These are phyloP conservation scores for Microcebus lehilahytsara DNA, from an alignment of 2,113 vertebrate species.

Conservation along the genomic window DNA sequence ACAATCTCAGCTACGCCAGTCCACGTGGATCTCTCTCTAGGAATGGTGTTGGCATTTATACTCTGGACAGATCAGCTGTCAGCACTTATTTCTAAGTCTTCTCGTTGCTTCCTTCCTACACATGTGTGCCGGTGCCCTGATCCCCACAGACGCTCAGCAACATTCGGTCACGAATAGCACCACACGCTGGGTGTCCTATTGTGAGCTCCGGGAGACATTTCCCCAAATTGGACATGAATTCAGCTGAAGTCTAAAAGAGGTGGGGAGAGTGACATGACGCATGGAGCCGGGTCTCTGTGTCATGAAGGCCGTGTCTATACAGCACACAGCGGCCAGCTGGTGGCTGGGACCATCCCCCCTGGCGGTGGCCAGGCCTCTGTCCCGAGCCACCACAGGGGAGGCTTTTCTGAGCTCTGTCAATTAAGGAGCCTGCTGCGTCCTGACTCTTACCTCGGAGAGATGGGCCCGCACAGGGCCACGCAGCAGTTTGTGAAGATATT, in stretches of 20 bases:
- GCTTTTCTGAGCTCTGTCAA: neutral
- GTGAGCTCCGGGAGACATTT: neutral
- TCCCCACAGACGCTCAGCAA: accelerated
- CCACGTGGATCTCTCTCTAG: accelerated
- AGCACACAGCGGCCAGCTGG: accelerated
- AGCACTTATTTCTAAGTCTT: neutral
- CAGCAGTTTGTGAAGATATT: constrained; percentile 98
- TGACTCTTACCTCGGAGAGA: constrained; percentile 93
- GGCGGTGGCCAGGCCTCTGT: too few species aligned
- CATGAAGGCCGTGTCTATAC: accelerated
- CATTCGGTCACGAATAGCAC: neutral
- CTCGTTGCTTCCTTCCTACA: neutral
- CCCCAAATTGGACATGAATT: neutral
- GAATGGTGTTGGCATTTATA: accelerated
- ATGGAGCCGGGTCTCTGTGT: neutral
- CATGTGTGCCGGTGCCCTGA: neutral
- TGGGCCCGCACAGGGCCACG: constrained; percentile 95
- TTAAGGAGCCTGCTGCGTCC: too few species aligned
- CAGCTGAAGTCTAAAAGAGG: neutral
- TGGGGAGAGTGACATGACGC: too few species aligned
- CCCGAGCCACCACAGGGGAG: accelerated
- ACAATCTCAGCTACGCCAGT: accelerated
- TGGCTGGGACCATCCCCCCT: too few species aligned
- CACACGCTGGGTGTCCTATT: neutral
- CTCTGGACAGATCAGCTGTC: neutral